Percentiles rank a stretch among this genome's conserved stretches.
These are phyloP conservation scores for Temnothorax curvispinosus DNA, from an alignment of 1,140 invertebrate species.

Conservation along the genomic window DNA sequence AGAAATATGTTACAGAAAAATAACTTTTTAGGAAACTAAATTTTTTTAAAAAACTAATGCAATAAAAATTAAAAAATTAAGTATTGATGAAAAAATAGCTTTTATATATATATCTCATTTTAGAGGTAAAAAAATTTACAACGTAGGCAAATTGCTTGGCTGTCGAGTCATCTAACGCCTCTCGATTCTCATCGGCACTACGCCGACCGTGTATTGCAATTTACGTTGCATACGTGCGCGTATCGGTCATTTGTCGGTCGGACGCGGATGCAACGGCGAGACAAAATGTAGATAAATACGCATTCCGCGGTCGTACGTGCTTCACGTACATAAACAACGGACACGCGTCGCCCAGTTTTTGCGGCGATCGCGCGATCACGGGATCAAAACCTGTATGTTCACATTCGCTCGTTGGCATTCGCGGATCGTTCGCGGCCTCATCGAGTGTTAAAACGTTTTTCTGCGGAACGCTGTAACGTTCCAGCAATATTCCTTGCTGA, in stretches of 20 bases:
- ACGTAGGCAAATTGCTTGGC: neutral
- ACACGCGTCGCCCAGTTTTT: conserved; percentile 41
- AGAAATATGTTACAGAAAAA: neutral
- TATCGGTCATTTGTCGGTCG: conserved; percentile 40
- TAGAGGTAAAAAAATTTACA: neutral
- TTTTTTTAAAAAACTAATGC: neutral
- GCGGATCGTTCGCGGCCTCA: neutral
- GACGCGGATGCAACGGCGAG: neutral
- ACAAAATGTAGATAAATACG: conserved; percentile 52
- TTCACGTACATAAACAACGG: conserved; percentile 5
- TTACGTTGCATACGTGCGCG: conserved; percentile 12
- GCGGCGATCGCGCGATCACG: neutral
- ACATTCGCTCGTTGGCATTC: conserved; percentile 13
- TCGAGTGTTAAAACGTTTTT: conserved; percentile 37
- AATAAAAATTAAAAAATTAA: neutral
- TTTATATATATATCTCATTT: neutral
- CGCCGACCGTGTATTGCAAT: neutral
- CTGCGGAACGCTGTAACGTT: neutral
- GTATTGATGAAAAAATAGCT: neutral
- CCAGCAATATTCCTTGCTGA: neutral
- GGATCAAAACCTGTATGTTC: neutral
- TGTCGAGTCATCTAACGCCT: neutral
- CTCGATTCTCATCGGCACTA: neutral
- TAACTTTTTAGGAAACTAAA: neutral
- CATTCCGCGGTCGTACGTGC: conserved; percentile 43